Conservation (phyloP, 1,140 invertebrate species). For the Pseudomyrmex flavicornis region DNA sequence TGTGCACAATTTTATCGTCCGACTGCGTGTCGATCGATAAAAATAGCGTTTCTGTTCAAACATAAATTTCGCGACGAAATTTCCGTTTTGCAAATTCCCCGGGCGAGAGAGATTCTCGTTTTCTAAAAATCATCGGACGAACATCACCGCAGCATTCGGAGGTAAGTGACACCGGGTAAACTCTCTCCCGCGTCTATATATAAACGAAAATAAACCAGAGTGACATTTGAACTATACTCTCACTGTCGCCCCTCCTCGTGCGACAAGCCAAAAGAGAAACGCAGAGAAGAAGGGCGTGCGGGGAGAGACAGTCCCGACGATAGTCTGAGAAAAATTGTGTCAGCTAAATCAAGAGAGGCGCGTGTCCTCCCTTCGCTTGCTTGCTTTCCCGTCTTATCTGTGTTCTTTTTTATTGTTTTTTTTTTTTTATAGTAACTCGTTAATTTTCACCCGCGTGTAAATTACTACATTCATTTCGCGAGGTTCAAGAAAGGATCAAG, state of each 20-base stretch:
- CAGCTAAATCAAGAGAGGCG: slow-evolving; percentile 71
- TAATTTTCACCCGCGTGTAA: not conserved
- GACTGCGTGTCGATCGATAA: not conserved
- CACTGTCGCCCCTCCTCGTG: slow-evolving; percentile 57
- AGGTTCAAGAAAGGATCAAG: not conserved
- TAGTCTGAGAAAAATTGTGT: slow-evolving; percentile 72
- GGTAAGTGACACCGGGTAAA: slow-evolving; percentile 84
- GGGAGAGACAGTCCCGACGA: slow-evolving; percentile 65
- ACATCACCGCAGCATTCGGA: slow-evolving; percentile 67
- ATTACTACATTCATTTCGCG: not conserved
- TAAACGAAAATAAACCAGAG: slow-evolving; percentile 83
- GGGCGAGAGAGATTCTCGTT: slow-evolving; percentile 30
- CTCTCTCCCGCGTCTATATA: slow-evolving; percentile 83
- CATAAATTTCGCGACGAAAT: not conserved
- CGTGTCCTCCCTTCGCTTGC: slow-evolving; percentile 20
- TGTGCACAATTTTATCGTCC: not conserved
- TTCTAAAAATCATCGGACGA: slow-evolving; percentile 70
- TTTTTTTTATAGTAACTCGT: not conserved
- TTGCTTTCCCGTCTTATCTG: not conserved
- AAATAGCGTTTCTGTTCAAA: not conserved
- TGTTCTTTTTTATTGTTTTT: not conserved
- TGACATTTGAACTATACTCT: slow-evolving; percentile 80
- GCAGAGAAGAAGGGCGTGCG: slow-evolving; percentile 64
- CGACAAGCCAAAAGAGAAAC: slow-evolving; percentile 65
- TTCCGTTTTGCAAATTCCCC: not conserved